phyloP scores from a whole-genome alignment of 2,113 vertebrate species.

The Polypterus senegalus region DNA sequence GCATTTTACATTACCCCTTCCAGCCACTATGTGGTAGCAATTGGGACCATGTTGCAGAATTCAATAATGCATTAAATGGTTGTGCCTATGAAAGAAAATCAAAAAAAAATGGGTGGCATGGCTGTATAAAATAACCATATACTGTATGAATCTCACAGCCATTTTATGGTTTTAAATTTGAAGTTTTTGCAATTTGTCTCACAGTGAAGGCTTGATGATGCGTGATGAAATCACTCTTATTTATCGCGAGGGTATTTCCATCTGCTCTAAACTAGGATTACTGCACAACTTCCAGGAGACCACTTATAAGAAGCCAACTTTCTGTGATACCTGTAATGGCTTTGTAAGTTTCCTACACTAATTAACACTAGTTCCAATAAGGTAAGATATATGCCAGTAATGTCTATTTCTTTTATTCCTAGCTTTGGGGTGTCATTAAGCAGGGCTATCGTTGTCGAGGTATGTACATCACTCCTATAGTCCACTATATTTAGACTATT shows the following conservation, averaged over 20 bases:
- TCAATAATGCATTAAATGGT: too few relatives aligned
- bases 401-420: conserved; percentile 18
- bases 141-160: too few relatives aligned
- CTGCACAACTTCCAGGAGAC: conserved; percentile 71
- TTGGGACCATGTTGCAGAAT: too few relatives aligned
- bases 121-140: too few relatives aligned
- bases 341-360: conserved; percentile 50
- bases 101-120: too few relatives aligned
- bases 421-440: conserved; percentile 79
- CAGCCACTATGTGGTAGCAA: too few relatives aligned
- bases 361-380: not conserved
- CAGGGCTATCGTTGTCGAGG: conserved; percentile 75
- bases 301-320: conserved; percentile 70
- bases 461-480: conserved; percentile 23
- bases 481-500: not conserved
- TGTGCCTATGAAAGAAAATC: too few relatives aligned
- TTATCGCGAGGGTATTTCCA: conserved; percentile 72
- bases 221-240: conserved; percentile 67
- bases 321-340: conserved; percentile 63
- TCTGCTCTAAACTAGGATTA: conserved; percentile 72
- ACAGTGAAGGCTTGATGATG: conserved; percentile 63
- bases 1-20: too few relatives aligned
- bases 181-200: not conserved
- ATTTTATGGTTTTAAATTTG: too few relatives aligned
- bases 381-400: not conserved